Percentiles rank a stretch among this genome's conserved stretches.
These are phyloP conservation scores for Pandemis corylana DNA, from an alignment of 2,888 invertebrate species.

Conservation along the genomic window DNA sequence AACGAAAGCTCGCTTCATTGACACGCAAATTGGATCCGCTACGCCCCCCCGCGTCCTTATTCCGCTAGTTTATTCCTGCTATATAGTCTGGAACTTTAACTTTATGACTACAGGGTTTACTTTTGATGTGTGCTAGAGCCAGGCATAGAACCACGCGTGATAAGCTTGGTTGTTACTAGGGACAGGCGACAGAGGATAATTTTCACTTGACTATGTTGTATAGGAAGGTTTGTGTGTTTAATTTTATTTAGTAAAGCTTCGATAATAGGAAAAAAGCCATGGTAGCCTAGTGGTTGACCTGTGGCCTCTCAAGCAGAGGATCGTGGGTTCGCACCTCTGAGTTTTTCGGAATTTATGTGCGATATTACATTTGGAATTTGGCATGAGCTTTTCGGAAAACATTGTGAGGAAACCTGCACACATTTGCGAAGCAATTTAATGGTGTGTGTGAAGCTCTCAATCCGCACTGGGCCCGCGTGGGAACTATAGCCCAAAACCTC, in stretches of 20 bases:
- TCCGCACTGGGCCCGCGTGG: too few species aligned
- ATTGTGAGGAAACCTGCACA: too few species aligned
- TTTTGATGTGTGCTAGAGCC: not conserved
- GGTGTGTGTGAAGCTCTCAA: too few species aligned
- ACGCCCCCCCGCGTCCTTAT: constrained; percentile 9
- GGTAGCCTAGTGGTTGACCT: too few species aligned
- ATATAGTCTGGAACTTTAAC: constrained; percentile 2
- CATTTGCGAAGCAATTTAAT: too few species aligned
- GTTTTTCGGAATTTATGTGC: too few species aligned
- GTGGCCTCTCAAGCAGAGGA: too few species aligned
- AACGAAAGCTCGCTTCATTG: constrained; percentile 50
- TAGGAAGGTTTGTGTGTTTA: not conserved
- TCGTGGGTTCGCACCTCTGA: too few species aligned
- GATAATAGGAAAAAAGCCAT: too few species aligned
- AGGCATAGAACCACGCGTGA: not conserved
- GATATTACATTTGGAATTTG: too few species aligned
- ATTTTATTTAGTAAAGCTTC: not conserved
- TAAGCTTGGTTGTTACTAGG: constrained; percentile 1
- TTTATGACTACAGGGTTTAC: not conserved
- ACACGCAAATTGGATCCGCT: constrained; percentile 59
- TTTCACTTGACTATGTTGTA: not conserved
- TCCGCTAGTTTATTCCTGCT: not conserved
- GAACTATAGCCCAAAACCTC: too few species aligned
- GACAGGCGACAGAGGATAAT: not conserved
- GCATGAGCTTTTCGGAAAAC: too few species aligned